Percentiles rank a stretch among this genome's conserved stretches.
Conservation (phyloP, 2,888 invertebrate genomes). For the Drosophila nigricruria region DNA sequence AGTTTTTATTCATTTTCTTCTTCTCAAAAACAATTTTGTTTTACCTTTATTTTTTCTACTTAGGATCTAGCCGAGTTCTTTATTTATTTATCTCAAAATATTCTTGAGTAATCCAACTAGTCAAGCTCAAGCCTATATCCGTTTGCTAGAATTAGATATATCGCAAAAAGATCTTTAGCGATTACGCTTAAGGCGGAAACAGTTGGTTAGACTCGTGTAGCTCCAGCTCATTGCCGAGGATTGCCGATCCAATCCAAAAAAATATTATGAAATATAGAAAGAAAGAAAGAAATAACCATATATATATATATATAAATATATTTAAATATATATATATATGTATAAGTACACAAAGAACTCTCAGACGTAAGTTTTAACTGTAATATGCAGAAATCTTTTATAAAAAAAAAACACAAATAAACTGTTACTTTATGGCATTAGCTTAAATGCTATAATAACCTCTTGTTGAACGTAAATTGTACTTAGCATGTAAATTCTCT, state of each 20-base stretch:
- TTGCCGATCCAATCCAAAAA: slow-evolving; percentile 27
- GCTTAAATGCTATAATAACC: slow-evolving; percentile 71
- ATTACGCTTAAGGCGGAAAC: slow-evolving; percentile 4
- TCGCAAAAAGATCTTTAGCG: slow-evolving; percentile 51
- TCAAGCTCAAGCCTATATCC: slow-evolving; percentile 20
- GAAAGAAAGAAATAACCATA: slow-evolving; percentile 35
- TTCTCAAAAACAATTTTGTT: too few relatives aligned
- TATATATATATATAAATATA: slow-evolving; percentile 11
- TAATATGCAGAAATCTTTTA: slow-evolving; percentile 67
- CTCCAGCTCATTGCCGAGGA: slow-evolving; percentile 14
- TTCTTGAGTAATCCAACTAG: background rate
- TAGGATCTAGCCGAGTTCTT: too few relatives aligned
- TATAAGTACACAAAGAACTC: slow-evolving; percentile 60
- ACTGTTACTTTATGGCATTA: slow-evolving; percentile 77
- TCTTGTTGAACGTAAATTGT: slow-evolving; percentile 78
- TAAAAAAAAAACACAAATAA: slow-evolving; percentile 63
- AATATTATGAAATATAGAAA: slow-evolving; percentile 21
- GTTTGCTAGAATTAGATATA: slow-evolving; percentile 13
- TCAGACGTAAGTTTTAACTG: slow-evolving; percentile 77
- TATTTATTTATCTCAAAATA: background rate
- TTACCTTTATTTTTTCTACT: background rate
- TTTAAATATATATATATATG: background rate
- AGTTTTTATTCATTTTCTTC: too few relatives aligned
- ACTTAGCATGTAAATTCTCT: slow-evolving; percentile 66
- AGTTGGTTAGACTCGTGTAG: background rate